Evolutionary conservation across 2,113 vertebrate species (phyloP).

Genomic region (Toxostoma redivivum): DNA sequence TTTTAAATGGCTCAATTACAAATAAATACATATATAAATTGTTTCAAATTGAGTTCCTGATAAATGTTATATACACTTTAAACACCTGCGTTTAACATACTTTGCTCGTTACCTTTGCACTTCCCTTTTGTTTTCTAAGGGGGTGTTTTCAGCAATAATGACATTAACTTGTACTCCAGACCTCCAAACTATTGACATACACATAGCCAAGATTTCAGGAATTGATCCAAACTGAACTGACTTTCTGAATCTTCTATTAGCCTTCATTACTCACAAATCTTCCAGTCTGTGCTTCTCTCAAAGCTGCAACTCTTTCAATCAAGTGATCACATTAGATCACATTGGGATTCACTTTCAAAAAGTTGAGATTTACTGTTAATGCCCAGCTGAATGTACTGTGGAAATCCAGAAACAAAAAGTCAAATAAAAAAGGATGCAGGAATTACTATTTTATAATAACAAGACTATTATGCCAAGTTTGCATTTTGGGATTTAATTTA

Average conservation of each 20-base stretch:
- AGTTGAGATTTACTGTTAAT: not conserved
- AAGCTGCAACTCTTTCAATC: not conserved
- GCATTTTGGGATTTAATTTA: not conserved
- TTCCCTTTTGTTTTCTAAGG: not conserved
- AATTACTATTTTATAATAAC: not conserved
- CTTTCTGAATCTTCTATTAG: not conserved
- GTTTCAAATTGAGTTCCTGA: not conserved
- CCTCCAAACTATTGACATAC: not conserved
- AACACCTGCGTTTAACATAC: not conserved
- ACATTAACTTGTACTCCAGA: not conserved
- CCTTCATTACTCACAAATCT: not conserved
- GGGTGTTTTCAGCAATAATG: not conserved
- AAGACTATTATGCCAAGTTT: not conserved
- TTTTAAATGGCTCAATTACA: not conserved
- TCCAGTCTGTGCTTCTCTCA: not conserved
- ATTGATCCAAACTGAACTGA: not conserved
- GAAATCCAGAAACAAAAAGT: not conserved
- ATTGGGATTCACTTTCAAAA: not conserved
- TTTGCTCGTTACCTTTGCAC: not conserved
- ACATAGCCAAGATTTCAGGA: not conserved
- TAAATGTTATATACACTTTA: not conserved
- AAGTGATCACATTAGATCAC: not conserved
- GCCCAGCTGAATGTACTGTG: not conserved
- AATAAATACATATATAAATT: not conserved
- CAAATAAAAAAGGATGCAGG: not conserved